Evolutionary conservation across 2,888 invertebrate genomes (phyloP), one percentile per base, ranked within the genome.

Genomic region (Apodemia zela): DNA sequence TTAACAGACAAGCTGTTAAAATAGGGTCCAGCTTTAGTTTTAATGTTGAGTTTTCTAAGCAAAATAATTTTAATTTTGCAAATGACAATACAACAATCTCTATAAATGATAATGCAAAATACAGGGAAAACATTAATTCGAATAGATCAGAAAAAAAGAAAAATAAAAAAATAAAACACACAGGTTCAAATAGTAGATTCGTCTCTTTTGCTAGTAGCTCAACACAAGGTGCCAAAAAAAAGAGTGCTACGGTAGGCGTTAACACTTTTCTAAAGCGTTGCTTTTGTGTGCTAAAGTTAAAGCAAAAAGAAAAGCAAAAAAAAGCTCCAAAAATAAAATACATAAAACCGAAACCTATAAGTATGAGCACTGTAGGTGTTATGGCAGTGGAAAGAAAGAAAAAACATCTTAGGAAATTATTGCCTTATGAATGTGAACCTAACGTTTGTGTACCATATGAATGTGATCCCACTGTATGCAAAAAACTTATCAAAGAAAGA

Each of bases 381-480:
- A 71, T 68, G 68, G 65, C 70, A 33, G 63, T 59, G 45, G 59
- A 66, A 63, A 64, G 64, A 57, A 59, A 49, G 8, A 62, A 63
- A 59, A 54, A 51, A 38, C 13, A 54, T 54, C 25, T 21, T 47
- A 62, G 59, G 17, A 8, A 21, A 45, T 64, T 75, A 61, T 65
- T 69, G 33, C 73, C 77, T n/a, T 72, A 76, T 67, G 77, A 81
- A 67, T 81, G 80, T 68, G 76, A 79, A 66, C 77, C 79, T 59
- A 73, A 73, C 33, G 64, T 75, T 47, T 81, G 80, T 67, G 68
- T 75, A 18, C 80, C 80, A 11, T 75, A 73, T n/a, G 61, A 72
- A 64, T 81, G 81, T 69, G 65, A 79, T 65, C 75, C 79, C 21
- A 66, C 74, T 63, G 66, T 70, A 65, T 80, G 79, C 68, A 67